Percentiles rank a stretch among this genome's conserved stretches.
These are phyloP conservation scores for Erethizon dorsatum DNA, from an alignment of 2,797 vertebrate genomes.

Conservation along the genomic window DNA sequence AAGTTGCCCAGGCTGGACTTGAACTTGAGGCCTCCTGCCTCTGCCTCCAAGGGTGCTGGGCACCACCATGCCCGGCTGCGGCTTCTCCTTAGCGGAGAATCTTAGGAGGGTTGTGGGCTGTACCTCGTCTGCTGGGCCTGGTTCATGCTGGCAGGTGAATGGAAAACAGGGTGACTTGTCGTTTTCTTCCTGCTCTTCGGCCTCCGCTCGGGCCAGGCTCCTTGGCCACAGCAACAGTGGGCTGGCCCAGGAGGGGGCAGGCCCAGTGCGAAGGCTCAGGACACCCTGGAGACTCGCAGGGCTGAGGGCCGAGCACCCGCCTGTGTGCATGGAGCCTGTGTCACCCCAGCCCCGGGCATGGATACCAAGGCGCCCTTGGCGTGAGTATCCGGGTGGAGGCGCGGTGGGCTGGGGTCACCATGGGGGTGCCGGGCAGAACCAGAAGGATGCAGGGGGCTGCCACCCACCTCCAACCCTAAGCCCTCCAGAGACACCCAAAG, in stretches of 20 bases:
- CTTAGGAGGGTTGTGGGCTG: neutral
- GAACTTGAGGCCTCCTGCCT: neutral
- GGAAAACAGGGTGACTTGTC: neutral
- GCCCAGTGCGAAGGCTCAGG: rapidly evolving
- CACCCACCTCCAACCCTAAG: neutral
- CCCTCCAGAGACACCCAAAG: neutral
- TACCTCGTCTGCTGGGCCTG: neutral
- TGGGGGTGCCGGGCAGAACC: neutral
- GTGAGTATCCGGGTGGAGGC: neutral
- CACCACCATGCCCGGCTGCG: neutral
- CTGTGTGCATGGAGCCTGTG: neutral
- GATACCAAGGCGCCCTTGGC: neutral
- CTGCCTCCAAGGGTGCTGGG: neutral
- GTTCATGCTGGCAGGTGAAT: neutral
- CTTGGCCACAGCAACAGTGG: neutral
- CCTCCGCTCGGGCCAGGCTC: no score
- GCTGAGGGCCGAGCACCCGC: neutral
- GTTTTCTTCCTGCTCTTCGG: neutral
- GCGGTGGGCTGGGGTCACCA: rapidly evolving
- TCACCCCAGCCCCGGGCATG: neutral
- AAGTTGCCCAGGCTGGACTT: neutral
- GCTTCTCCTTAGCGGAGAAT: neutral
- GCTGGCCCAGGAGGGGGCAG: rapidly evolving
- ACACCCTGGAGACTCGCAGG: neutral
- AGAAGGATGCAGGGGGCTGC: neutral